phyloP scores from a whole-genome alignment of 1,140 invertebrate species.

The Brachionus plicatilis region DNA sequence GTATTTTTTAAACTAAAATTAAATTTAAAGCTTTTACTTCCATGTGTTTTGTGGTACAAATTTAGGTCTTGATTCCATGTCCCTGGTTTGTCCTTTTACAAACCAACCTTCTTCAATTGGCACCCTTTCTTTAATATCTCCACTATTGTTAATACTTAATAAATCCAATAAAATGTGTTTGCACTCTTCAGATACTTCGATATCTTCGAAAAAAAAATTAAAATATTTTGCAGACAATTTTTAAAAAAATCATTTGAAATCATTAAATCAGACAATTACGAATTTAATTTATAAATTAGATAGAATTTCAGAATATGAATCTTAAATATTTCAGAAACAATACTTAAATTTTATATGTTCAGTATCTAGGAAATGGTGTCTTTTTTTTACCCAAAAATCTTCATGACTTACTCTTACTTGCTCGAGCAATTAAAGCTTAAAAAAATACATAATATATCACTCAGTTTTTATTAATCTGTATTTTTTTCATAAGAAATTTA shows the following conservation, averaged over 20 bases:
- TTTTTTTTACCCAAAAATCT: too few relatives aligned
- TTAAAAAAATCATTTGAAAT: background rate
- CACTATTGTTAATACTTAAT: slow-evolving; percentile 10
- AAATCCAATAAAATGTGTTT: slow-evolving; percentile 10
- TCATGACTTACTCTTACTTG: too few relatives aligned
- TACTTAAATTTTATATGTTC: too few relatives aligned
- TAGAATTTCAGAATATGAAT: too few relatives aligned
- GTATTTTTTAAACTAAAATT: background rate
- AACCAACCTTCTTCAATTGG: background rate
- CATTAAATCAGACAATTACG: background rate
- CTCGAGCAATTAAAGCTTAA: too few relatives aligned
- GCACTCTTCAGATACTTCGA: slow-evolving; percentile 28
- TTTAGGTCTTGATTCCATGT: background rate
- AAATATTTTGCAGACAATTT: background rate
- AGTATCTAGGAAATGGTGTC: too few relatives aligned
- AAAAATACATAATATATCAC: too few relatives aligned
- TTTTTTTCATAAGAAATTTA: too few relatives aligned
- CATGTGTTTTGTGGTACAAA: background rate
- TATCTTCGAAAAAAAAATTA: background rate
- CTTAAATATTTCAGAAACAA: too few relatives aligned
- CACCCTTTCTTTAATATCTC: background rate
- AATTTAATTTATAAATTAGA: too few relatives aligned
- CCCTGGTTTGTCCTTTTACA: background rate
- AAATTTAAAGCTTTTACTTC: background rate
- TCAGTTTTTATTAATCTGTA: too few relatives aligned